phyloP scores from a whole-genome alignment of 2,888 invertebrate species.

The Lochmaea crataegi region DNA sequence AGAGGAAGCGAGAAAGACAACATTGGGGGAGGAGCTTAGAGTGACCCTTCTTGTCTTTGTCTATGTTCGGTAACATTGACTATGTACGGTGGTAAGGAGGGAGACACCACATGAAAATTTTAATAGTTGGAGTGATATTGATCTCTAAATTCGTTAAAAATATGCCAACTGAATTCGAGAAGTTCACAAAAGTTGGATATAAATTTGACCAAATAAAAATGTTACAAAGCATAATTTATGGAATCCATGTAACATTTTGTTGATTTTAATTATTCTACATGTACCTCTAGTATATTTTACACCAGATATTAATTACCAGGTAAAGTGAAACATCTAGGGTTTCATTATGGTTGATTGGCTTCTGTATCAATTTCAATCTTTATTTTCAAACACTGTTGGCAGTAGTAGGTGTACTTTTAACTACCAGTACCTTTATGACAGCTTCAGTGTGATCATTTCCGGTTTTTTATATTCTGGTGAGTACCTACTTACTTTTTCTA shows the following conservation, averaged over 20 bases:
- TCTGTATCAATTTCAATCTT: conserved; percentile 53
- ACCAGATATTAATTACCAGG: conserved; percentile 37
- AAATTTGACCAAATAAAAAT: background rate
- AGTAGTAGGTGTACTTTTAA: background rate
- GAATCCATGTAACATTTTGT: background rate
- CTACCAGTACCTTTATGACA: conserved; percentile 6
- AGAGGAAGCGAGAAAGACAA: too few species aligned
- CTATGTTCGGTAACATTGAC: too few species aligned
- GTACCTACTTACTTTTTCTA: too few species aligned
- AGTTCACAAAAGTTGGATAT: too few species aligned
- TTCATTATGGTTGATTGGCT: conserved; percentile 58
- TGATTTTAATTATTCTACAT: conserved; percentile 10
- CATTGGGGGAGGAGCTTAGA: too few species aligned
- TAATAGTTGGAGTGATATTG: too few species aligned
- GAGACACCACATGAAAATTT: too few species aligned
- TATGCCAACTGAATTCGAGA: too few species aligned
- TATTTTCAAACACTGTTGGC: conserved; percentile 27
- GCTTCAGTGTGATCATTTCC: background rate
- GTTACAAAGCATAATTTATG: background rate
- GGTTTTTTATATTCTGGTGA: background rate
- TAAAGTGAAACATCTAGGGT: conserved; percentile 50
- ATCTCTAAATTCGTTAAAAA: too few species aligned
- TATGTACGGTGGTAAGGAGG: too few species aligned
- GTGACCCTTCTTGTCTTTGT: too few species aligned
- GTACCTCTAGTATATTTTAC: conserved; percentile 16